A percentile compares a stretch with the other conserved stretches of the same genome.
phyloP scores from a whole-genome alignment of 2,113 vertebrate species.

The Jaculus jaculus region DNA sequence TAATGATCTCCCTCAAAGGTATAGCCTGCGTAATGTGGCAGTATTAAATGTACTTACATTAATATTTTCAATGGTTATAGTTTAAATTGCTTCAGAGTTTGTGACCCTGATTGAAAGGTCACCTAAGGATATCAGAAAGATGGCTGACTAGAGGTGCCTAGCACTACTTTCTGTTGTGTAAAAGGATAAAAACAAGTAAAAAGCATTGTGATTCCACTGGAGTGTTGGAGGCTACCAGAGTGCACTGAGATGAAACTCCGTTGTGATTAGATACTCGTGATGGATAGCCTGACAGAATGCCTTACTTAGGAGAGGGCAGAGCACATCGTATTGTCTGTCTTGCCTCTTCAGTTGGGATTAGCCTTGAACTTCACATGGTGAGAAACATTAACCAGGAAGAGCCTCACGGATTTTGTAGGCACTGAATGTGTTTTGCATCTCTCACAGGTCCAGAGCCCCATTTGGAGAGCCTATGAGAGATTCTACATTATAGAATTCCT shows the following conservation, averaged over 20 bases:
- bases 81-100: constrained; percentile 28
- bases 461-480: not conserved
- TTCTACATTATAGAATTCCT: not conserved
- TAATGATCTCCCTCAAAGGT: not conserved
- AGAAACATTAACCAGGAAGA: not conserved
- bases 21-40: not conserved
- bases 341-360: not conserved
- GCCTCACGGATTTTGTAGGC: too few species aligned
- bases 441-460: not conserved
- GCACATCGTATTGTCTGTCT: not conserved
- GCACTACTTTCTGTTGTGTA: not conserved
- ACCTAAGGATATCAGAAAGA: not conserved
- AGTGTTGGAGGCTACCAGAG: too few species aligned
- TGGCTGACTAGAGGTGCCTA: not conserved
- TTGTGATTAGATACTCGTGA: not conserved
- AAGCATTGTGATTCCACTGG: not conserved
- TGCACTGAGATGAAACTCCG: too few species aligned
- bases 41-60: not conserved
- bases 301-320: not conserved
- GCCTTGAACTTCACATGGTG: not conserved
- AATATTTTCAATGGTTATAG: not conserved
- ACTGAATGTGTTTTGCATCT: not conserved
- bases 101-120: constrained; percentile 8
- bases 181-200: not conserved
- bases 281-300: too few species aligned